A percentile compares a stretch with the other conserved stretches of the same genome.
Conservation (phyloP, 2,888 invertebrate species). For the Camponotus fellah region DNA sequence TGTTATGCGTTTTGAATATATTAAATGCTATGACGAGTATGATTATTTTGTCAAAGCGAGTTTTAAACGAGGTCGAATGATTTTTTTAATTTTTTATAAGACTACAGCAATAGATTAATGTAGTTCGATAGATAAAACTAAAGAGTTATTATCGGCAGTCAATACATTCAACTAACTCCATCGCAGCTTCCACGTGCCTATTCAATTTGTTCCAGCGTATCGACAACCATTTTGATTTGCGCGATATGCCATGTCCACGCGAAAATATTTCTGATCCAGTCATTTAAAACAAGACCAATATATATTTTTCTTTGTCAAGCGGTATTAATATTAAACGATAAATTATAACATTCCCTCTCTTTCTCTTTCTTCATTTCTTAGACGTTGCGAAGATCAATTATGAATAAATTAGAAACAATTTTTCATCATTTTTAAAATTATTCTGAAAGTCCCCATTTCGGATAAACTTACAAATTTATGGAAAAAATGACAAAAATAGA, state of each 20-base stretch:
- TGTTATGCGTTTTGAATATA: background rate
- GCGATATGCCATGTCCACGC: background rate
- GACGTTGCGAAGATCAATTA: background rate
- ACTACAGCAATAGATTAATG: background rate
- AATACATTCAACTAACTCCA: background rate
- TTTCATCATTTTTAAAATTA: background rate
- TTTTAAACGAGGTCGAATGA: background rate
- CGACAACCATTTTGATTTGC: conserved; percentile 7
- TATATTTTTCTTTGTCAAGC: background rate
- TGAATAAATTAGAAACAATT: conserved; percentile 3
- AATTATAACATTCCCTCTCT: background rate
- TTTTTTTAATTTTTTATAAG: conserved; percentile 8
- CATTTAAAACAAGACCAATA: background rate
- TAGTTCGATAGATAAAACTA: background rate
- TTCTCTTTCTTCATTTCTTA: background rate
- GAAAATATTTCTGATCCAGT: background rate
- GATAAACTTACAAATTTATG: background rate
- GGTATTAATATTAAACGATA: background rate
- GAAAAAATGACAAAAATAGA: too few species aligned
- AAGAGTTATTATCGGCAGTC: background rate
- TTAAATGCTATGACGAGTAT: background rate
- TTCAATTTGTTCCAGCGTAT: background rate
- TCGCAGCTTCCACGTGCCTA: background rate
- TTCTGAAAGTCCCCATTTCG: background rate
- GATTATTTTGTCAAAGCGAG: background rate